These are phyloP conservation scores for Melipona beecheii DNA, from an alignment of 2,888 invertebrate genomes.

Conservation along the genomic window DNA sequence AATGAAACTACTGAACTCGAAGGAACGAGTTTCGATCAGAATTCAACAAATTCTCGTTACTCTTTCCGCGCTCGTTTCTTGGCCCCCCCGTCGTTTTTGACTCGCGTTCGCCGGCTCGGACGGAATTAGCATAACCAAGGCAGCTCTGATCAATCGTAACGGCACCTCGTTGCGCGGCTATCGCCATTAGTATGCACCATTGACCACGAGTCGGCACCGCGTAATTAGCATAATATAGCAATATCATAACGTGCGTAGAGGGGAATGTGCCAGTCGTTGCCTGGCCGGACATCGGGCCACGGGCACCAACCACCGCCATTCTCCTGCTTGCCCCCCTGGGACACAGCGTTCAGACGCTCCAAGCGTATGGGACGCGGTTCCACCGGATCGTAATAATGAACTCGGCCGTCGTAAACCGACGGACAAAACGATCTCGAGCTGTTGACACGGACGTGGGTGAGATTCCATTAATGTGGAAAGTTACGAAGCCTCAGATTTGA, in stretches of 20 bases:
- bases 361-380: slow-evolving; percentile 69
- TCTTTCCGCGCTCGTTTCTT: not conserved
- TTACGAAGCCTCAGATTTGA: not conserved
- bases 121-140: slow-evolving; percentile 78
- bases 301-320: slow-evolving; percentile 28
- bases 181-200: slow-evolving; percentile 80
- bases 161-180: slow-evolving; percentile 71
- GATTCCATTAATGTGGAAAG: slow-evolving; percentile 11
- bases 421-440: slow-evolving; percentile 36
- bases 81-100: slow-evolving; percentile 10
- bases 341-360: slow-evolving; percentile 63
- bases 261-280: slow-evolving; percentile 73
- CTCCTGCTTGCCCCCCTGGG: slow-evolving; percentile 65
- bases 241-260: slow-evolving; percentile 78
- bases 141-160: slow-evolving; percentile 80
- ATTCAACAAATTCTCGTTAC: not conserved
- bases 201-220: slow-evolving; percentile 74
- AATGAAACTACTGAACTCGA: not conserved
- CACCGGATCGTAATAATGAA: slow-evolving; percentile 65
- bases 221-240: slow-evolving; percentile 82
- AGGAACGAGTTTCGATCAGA: not conserved
- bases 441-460: slow-evolving; percentile 22
- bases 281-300: slow-evolving; percentile 22
- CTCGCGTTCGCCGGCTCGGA: slow-evolving; percentile 59
- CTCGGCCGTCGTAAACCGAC: slow-evolving; percentile 59